Evolutionary conservation across 2,113 vertebrate species (phyloP).

Genomic region (Nestor notabilis): DNA sequence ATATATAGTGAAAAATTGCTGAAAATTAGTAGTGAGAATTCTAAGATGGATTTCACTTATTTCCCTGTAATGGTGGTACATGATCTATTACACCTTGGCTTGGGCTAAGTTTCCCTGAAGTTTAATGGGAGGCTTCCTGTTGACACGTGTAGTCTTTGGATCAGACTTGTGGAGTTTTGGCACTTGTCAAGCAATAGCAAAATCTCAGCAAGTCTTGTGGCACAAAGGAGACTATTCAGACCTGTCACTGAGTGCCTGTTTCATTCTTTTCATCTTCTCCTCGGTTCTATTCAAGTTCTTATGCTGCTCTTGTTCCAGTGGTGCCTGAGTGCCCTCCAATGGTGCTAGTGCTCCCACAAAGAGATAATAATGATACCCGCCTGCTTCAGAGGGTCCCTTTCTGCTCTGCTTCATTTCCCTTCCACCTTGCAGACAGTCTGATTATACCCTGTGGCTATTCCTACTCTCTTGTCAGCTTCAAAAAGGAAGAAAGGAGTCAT

Average conservation of each 20-base stretch:
- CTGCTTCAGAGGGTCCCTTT: conserved; percentile 46
- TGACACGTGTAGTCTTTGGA: conserved; percentile 42
- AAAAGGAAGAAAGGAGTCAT: conserved; percentile 58
- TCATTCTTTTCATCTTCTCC: conserved; percentile 33
- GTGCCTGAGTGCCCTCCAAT: conserved; percentile 70
- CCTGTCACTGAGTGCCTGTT: conserved; percentile 27
- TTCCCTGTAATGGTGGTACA: background rate
- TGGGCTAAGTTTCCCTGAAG: conserved; percentile 31
- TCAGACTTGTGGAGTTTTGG: conserved; percentile 45
- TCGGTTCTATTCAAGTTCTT: conserved; percentile 41
- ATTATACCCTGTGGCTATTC: conserved; percentile 37
- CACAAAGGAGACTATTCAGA: conserved; percentile 53
- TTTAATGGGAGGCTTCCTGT: conserved; percentile 54
- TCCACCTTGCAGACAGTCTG: conserved; percentile 47
- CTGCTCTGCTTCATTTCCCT: conserved; percentile 56
- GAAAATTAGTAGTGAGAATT: background rate
- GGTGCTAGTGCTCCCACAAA: conserved; percentile 62
- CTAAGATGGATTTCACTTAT: conserved; percentile 20
- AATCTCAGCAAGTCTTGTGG: conserved; percentile 48
- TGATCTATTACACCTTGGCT: conserved; percentile 33
- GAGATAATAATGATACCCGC: conserved; percentile 46
- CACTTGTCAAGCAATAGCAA: conserved; percentile 27
- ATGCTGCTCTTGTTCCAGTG: conserved; percentile 43
- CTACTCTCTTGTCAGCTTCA: conserved; percentile 52
- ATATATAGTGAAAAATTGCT: background rate